Evolutionary conservation across 1,140 invertebrate genomes (phyloP).

Genomic region (Drosophila tropicalis): DNA sequence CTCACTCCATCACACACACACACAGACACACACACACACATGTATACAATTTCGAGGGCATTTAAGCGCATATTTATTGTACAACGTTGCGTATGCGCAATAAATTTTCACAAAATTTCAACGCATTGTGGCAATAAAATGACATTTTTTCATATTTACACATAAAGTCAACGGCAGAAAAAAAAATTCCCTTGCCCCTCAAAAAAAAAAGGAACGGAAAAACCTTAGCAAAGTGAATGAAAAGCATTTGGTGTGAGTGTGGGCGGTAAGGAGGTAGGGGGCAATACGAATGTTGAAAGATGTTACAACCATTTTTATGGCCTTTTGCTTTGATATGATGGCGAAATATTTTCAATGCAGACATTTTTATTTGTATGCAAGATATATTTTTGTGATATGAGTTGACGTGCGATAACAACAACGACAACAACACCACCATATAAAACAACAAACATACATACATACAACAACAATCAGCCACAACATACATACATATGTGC

Average conservation of each 20-base stretch:
- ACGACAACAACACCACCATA: conserved; percentile 13
- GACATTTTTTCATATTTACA: conserved; percentile 81
- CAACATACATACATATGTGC: conserved; percentile 51
- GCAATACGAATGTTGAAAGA: conserved; percentile 33
- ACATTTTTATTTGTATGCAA: conserved; percentile 67
- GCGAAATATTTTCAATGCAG: conserved; percentile 70
- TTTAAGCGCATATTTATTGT: conserved; percentile 79
- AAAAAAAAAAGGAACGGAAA: conserved; percentile 1
- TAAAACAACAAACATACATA: conserved; percentile 15
- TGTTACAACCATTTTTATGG: conserved; percentile 67
- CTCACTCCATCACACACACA: too few species aligned
- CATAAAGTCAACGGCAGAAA: conserved; percentile 73
- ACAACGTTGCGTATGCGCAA: conserved; percentile 75
- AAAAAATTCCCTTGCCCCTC: background rate
- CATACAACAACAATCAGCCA: conserved; percentile 17
- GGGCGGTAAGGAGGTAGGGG: background rate
- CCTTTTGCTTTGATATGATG: conserved; percentile 61
- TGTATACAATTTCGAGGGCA: conserved; percentile 43
- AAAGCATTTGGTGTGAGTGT: conserved; percentile 26
- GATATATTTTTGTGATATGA: conserved; percentile 55
- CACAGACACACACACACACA: conserved; percentile 17
- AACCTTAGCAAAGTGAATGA: conserved; percentile 5
- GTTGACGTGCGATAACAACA: conserved; percentile 42
- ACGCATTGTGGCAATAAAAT: conserved; percentile 81
- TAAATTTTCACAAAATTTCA: conserved; percentile 80